Conservation (phyloP, 2,888 invertebrate genomes). For the Lasius platythorax region DNA sequence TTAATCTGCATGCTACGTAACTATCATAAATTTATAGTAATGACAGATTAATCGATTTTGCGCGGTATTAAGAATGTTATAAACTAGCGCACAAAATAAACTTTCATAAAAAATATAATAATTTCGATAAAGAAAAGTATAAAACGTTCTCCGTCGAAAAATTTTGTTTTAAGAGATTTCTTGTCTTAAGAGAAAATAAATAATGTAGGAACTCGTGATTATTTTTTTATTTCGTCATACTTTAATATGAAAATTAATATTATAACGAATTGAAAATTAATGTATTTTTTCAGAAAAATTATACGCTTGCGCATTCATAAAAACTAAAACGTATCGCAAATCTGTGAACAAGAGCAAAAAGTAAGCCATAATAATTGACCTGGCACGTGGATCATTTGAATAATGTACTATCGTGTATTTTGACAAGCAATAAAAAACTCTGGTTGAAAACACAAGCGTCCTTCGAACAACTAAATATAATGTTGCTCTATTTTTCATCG, state of each 20-base stretch:
- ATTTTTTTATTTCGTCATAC: neutral
- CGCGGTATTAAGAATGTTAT: neutral
- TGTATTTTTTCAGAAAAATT: neutral
- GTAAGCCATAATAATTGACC: neutral
- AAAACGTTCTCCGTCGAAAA: neutral
- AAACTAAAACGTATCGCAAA: constrained; percentile 8
- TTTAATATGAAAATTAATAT: neutral
- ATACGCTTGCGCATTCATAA: neutral
- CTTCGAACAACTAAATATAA: constrained; percentile 11
- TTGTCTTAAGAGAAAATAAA: neutral
- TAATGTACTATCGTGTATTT: constrained; percentile 7
- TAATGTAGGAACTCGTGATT: neutral
- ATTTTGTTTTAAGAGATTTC: neutral
- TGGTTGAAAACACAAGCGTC: neutral
- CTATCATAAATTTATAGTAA: neutral
- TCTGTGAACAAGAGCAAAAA: neutral
- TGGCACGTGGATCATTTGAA: neutral
- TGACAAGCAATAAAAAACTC: neutral
- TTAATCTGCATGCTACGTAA: neutral
- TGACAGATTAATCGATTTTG: neutral
- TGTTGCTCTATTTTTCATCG: constrained; percentile 14
- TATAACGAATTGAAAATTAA: neutral
- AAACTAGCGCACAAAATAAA: neutral
- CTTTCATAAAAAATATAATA: neutral
- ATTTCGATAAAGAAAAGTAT: neutral